These are phyloP conservation scores for Sebastes itinus DNA, from an alignment of 2,797 vertebrate species.

Conservation along the genomic window DNA sequence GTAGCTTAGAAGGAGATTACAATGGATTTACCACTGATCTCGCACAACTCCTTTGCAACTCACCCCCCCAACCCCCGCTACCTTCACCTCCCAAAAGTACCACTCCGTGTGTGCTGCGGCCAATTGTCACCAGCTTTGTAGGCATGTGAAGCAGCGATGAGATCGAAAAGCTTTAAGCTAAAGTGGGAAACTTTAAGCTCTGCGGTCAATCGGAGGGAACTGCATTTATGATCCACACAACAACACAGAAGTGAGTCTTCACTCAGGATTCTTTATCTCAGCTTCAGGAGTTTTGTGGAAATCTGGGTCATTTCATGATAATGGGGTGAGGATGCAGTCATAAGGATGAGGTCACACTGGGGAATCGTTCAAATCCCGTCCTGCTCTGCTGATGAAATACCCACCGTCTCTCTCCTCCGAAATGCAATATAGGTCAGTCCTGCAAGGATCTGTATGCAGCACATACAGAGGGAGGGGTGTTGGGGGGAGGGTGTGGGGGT, in stretches of 20 bases:
- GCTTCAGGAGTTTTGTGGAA: constrained; percentile 40
- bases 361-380: constrained; percentile 61
- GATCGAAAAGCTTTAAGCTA: constrained; percentile 52
- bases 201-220: constrained; percentile 51
- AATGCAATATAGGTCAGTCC: constrained; percentile 73
- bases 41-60: constrained; percentile 71
- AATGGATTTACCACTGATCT: constrained; percentile 83
- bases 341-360: constrained; percentile 61
- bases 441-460: constrained; percentile 51
- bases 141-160: constrained; percentile 46
- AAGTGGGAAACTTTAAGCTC: constrained; percentile 27
- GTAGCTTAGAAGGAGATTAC: constrained; percentile 83
- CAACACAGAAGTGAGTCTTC: constrained; percentile 6
- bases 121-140: constrained; percentile 61
- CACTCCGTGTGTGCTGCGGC: constrained; percentile 28
- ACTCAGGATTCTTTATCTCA: constrained; percentile 21
- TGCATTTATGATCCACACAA: constrained; percentile 39
- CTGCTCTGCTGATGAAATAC: constrained; percentile 53
- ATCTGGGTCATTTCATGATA: constrained; percentile 68
- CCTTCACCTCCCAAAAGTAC: constrained; percentile 53
- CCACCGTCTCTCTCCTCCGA: constrained; percentile 34
- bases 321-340: constrained; percentile 64
- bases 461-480: constrained; percentile 11
- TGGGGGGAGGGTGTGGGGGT: background rate
- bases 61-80: constrained; percentile 15